Evolutionary conservation across 2,888 invertebrate species (phyloP).

Genomic region (Eupithecia inturbata): DNA sequence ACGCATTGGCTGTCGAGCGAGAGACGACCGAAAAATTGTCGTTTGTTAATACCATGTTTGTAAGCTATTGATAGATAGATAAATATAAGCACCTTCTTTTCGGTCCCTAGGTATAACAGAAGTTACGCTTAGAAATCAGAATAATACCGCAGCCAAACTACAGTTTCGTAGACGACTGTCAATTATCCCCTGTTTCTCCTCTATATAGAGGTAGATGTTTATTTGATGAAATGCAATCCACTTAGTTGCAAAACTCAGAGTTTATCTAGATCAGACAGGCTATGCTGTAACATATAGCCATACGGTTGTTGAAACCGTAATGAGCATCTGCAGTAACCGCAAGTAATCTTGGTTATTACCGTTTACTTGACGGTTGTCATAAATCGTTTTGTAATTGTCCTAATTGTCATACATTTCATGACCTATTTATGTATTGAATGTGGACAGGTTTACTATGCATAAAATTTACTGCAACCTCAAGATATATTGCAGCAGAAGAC

Average conservation of each 20-base stretch:
- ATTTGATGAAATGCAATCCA: conserved; percentile 10
- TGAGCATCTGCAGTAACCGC: conserved; percentile 48
- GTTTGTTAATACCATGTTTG: neutral
- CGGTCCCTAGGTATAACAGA: neutral
- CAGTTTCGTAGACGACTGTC: neutral
- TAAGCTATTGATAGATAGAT: neutral
- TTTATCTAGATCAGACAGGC: conserved; percentile 29
- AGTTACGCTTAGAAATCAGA: neutral
- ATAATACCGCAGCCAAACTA: neutral
- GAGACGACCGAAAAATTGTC: neutral
- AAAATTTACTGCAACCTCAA: conserved; percentile 1
- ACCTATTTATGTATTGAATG: conserved; percentile 15
- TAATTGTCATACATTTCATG: conserved; percentile 38
- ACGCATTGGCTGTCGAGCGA: conserved; percentile 12
- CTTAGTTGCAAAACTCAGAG: conserved; percentile 15
- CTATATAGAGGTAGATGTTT: neutral
- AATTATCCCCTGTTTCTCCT: neutral
- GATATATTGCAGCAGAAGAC: neutral
- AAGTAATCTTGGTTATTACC: conserved; percentile 51
- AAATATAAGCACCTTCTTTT: neutral
- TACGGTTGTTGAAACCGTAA: conserved; percentile 43
- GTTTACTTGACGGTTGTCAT: conserved; percentile 40
- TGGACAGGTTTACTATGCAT: neutral
- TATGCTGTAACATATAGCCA: conserved; percentile 37
- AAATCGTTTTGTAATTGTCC: conserved; percentile 43